These are phyloP conservation scores for Ailurus styani DNA, from an alignment of 2,113 vertebrate species.

Conservation along the genomic window DNA sequence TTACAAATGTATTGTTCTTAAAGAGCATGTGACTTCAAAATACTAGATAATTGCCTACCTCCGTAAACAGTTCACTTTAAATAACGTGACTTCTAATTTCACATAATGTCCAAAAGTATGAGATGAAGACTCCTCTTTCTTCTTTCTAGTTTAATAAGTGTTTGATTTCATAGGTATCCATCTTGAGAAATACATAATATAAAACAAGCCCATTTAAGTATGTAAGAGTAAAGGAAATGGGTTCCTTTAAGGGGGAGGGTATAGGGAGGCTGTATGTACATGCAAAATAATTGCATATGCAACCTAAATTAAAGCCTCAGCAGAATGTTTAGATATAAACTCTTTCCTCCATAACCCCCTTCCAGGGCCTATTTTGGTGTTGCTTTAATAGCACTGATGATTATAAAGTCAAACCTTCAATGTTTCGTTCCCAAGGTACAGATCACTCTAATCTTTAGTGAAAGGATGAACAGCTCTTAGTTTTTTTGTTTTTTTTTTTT, in stretches of 20 bases:
- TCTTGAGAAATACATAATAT: not conserved
- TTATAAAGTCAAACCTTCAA: not conserved
- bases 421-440: not conserved
- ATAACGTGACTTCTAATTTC: not conserved
- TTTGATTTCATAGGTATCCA: not conserved
- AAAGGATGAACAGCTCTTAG: not conserved
- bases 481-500: no score
- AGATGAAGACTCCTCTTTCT: not conserved
- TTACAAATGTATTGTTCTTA: not conserved
- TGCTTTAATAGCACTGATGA: not conserved
- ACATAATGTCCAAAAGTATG: not conserved
- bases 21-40: slow-evolving; percentile 1
- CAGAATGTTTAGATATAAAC: not conserved
- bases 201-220: not conserved
- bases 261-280: not conserved
- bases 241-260: not conserved
- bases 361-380: not conserved
- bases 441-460: not conserved
- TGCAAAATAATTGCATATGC: not conserved
- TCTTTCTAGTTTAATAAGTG: not conserved
- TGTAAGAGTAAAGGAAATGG: not conserved
- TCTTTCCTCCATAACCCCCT: not conserved
- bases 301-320: not conserved
- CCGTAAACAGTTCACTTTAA: slow-evolving; percentile 24
- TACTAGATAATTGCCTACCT: not conserved